Evolutionary conservation across 37 sponge, comb jelly and placozoan genomes (phyloP).

Genomic region (Oopsacas minuta): DNA sequence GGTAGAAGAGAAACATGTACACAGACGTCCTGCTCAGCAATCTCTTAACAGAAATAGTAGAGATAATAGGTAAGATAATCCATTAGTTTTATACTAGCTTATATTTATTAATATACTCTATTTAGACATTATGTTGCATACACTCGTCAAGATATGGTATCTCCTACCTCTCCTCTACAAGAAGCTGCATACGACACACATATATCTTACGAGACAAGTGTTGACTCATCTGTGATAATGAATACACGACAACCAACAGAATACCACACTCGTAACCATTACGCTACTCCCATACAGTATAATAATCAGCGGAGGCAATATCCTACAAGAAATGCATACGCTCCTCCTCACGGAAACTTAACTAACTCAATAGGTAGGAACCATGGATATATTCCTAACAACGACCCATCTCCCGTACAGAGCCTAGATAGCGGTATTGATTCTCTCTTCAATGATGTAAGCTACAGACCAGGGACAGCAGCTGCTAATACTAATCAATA

Average conservation of each 20-base stretch:
- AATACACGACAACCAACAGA: not conserved
- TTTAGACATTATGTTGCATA: not conserved
- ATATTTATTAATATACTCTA: not conserved
- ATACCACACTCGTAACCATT: not conserved
- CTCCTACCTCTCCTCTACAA: not conserved
- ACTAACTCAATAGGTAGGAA: not conserved
- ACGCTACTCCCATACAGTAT: not conserved
- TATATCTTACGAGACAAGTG: not conserved
- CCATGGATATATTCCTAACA: not conserved
- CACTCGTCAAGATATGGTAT: not conserved
- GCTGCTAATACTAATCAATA: not conserved
- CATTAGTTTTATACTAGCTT: not conserved
- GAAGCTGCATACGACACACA: not conserved
- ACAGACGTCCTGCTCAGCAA: too few relatives aligned
- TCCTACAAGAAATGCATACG: not conserved
- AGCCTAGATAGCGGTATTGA: not conserved
- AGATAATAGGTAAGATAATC: not conserved
- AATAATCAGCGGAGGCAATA: not conserved
- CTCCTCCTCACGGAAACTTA: not conserved
- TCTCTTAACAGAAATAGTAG: not conserved
- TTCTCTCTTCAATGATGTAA: not conserved
- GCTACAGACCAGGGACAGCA: not conserved
- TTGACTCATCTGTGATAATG: not conserved
- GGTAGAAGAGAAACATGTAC: too few relatives aligned
- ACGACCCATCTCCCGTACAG: slow-evolving; percentile 3